phyloP scores from a whole-genome alignment of 1,140 invertebrate genomes.

The Brachionus asplanchnoidis region DNA sequence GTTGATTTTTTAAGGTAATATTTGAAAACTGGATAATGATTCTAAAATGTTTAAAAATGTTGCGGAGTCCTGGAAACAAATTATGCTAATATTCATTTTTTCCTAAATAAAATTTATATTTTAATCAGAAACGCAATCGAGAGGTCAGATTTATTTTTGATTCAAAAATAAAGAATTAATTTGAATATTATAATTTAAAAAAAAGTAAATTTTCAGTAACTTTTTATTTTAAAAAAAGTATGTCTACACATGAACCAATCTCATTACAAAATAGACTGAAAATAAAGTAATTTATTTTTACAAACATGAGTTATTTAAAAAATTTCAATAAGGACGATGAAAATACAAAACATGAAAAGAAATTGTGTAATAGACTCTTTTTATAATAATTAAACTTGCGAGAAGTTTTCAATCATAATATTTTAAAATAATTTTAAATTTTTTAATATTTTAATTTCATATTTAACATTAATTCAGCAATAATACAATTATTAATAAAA shows the following conservation, averaged over 20 bases:
- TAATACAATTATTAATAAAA: no score
- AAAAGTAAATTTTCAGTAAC: neutral
- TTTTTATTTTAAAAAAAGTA: neutral
- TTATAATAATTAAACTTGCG: neutral
- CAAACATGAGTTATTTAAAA: neutral
- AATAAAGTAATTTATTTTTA: no score
- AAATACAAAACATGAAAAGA: neutral
- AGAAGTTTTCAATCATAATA: slow-evolving; percentile 12
- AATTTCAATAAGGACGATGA: neutral
- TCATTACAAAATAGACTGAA: no score
- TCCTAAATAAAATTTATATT: no score
- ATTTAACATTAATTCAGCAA: no score
- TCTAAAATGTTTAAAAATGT: neutral
- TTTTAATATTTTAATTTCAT: no score
- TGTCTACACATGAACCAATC: neutral
- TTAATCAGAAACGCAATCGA: neutral
- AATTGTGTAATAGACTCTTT: slow-evolving; percentile 3
- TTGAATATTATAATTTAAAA: neutral
- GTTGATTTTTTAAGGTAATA: neutral
- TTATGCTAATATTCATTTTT: neutral
- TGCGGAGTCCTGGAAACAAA: neutral
- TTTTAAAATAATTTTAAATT: neutral
- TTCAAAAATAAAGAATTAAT: neutral
- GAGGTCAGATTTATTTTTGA: neutral
- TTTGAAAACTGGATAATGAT: no score